These are phyloP conservation scores for Nannobrachium achirus DNA, from an alignment of 2,113 vertebrate genomes.

Conservation along the genomic window DNA sequence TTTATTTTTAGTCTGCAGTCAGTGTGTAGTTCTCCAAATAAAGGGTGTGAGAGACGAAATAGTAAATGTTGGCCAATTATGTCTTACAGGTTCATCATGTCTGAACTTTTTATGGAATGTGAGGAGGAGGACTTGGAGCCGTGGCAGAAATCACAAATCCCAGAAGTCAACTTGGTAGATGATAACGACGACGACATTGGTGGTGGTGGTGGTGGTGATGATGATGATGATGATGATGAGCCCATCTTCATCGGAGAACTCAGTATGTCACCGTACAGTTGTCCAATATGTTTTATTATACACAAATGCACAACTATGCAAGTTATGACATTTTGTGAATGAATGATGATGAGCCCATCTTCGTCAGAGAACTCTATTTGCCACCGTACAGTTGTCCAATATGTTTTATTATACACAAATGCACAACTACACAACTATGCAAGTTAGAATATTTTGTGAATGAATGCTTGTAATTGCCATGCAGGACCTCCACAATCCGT, in stretches of 20 bases:
- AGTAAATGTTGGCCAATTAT: conserved; percentile 24
- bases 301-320: too few relatives aligned
- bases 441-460: too few relatives aligned
- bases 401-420: too few relatives aligned
- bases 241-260: conserved; percentile 97
- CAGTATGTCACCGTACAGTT: conserved; percentile 74
- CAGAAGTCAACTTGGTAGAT: conserved; percentile 88
- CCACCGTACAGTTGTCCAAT: conserved; percentile 38
- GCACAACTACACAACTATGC: too few relatives aligned
- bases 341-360: conserved; percentile 88
- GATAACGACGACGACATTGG: conserved; percentile 85
- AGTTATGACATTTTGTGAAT: too few relatives aligned
- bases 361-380: conserved; percentile 92
- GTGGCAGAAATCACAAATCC: conserved; percentile 91
- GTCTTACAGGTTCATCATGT: conserved; percentile 82
- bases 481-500: too few relatives aligned
- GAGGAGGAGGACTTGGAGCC: conserved; percentile 98
- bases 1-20: too few relatives aligned
- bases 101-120: conserved; percentile 99
- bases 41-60: neutral
- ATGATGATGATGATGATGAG: conserved; percentile 87
- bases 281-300: neutral
- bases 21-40: too few relatives aligned
- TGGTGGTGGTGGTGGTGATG: too few relatives aligned
- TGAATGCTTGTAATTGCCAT: too few relatives aligned